Evolutionary conservation across 2,797 vertebrate genomes (phyloP), one percentile per base, ranked within the genome.

Genomic region (Hafferia zeledoni): DNA sequence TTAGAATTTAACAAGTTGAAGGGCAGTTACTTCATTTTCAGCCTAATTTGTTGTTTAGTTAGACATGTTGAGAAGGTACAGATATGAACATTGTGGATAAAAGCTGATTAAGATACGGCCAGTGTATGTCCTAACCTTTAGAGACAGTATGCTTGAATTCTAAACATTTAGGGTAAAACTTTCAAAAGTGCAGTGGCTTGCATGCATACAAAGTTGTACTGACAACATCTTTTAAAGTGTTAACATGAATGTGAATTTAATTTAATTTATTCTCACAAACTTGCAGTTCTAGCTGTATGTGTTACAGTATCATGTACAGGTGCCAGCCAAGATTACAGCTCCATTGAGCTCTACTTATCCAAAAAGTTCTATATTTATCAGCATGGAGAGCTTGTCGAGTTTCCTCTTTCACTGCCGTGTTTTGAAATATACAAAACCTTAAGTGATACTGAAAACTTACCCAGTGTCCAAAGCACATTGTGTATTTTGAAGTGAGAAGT

Each of bases 191-290:
- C 96, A 95, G 94, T 93, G 74, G 68, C 83, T 94, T 91, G 91
- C 83, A 70, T 91, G 91, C 94, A 86, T 91, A 50, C 87, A 56
- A 83, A 96, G 85, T 95, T 96, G 90, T 95, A 90, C 93, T 94
- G 95, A 95, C 94, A 96, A 87, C 86, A 92, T 94, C 94, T 95
- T 94, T 88, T 88, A 65, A 96, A 96, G 93, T 89, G 93, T 93
- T 95, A 94, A 95, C 87, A 70, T 64, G 94, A 83, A 91, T 94
- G 77, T 86, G 89, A 95, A 91, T 96, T 96, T 84, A 78, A 88
- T 93, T 81, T 96, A 97, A 95, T 96, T 94, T 97, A 96, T 97
- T 94, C 95, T 82, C 80, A 94, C 93, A 94, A 87, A 90, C 87
- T 94, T 91, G 80, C 85, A 94, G 88, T 84, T 96, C 95, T 93